Conservation (phyloP, 2,113 vertebrate species). For the Mola mola region DNA sequence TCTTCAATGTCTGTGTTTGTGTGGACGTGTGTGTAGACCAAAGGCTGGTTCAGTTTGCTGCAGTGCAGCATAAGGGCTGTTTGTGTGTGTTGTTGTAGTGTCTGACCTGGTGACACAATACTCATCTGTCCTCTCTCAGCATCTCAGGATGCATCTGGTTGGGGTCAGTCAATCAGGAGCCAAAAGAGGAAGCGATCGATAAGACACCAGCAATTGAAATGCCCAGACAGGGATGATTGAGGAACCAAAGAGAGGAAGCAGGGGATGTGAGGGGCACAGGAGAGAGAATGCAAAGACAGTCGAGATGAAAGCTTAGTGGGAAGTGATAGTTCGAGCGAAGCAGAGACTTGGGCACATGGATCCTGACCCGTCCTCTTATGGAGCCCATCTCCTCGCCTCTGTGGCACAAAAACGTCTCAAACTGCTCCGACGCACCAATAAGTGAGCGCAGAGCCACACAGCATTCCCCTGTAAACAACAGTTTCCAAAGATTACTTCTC, state of each 20-base stretch:
- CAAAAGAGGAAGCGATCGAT: slow-evolving; percentile 77
- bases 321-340: slow-evolving; percentile 66
- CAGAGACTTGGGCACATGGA: slow-evolving; percentile 76
- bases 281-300: slow-evolving; percentile 38
- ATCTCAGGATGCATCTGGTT: slow-evolving; percentile 80
- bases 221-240: slow-evolving; percentile 67
- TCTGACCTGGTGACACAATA: slow-evolving; percentile 64
- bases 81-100: slow-evolving; percentile 34
- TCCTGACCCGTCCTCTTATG: slow-evolving; percentile 82
- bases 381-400: slow-evolving; percentile 89
- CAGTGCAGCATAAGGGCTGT: slow-evolving; percentile 10
- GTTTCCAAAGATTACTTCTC: too few species aligned
- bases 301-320: slow-evolving; percentile 55
- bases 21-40: neutral
- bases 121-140: slow-evolving; percentile 52
- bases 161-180: slow-evolving; percentile 59
- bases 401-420: slow-evolving; percentile 88
- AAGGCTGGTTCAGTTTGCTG: slow-evolving; percentile 26
- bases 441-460: slow-evolving; percentile 77
- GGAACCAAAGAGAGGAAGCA: slow-evolving; percentile 77
- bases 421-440: slow-evolving; percentile 75
- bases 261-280: slow-evolving; percentile 29
- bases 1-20: slow-evolving; percentile 19
- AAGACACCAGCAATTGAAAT: slow-evolving; percentile 69
- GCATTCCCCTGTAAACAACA: slow-evolving; percentile 84